Evolutionary conservation across 2,888 invertebrate species (phyloP), one percentile per base, ranked within the genome.

Genomic region (Malacosoma neustria): DNA sequence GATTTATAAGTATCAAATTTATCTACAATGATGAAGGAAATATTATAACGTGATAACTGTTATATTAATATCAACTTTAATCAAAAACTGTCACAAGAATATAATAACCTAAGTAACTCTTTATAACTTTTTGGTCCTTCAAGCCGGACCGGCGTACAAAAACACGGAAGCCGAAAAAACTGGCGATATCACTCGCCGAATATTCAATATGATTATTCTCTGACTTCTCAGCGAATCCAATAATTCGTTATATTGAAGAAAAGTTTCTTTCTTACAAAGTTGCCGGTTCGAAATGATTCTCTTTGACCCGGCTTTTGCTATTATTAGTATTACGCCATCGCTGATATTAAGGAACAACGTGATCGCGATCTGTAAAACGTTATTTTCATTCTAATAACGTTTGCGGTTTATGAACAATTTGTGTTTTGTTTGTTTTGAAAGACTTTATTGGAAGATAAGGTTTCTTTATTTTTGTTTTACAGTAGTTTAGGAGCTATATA

Each of bases 221-320:
- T 63, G 66, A 58, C 65, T 66, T 67, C 69, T 64, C 61, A 41
- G 53, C 58, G 69, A 67, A 72, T 75, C 75, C 73, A 80, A 80
- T 80, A 77, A 80, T 79, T 79, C 74, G 72, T 76, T 72, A 74
- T 73, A 73, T 74, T 72, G 71, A 74, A 75, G 68, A 75, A 22
- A 77, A 77, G 57, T 77, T 79, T 68, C 53, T 61, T 62, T 57
- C 63, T 57, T 51, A 52, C 64, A 52, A 68, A 77, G 65, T 71
- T 72, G 53, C 56, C 61, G 55, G 54, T 64, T 64, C 61, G 62
- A 63, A 70, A 74, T 75, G 61, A 77, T 72, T 73, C 68, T 68
- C 71, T 74, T 74, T 73, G 74, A 72, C 66, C 67, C 68, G 59
- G 54, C 61, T 56, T 45, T 47, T 40, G 51, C 48, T 57, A 57